These are phyloP conservation scores for Aproaerema taeniolella DNA, from an alignment of 2,888 invertebrate species.

Conservation along the genomic window DNA sequence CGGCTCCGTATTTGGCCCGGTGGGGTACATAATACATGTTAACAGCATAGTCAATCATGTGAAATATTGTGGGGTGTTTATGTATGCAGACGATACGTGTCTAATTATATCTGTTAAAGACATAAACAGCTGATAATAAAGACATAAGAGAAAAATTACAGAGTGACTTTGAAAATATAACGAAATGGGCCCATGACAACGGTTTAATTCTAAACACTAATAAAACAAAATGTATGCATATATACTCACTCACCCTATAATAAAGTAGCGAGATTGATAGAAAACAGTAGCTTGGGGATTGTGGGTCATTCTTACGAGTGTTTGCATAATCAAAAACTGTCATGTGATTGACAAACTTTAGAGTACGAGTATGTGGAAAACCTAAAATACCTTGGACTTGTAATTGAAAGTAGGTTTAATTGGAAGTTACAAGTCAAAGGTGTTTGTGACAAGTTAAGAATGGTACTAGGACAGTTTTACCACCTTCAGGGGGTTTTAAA, in stretches of 20 bases:
- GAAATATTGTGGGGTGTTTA: neutral
- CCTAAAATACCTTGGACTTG: slow-evolving; percentile 10
- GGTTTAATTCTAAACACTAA: slow-evolving; percentile 4
- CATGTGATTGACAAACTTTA: no score
- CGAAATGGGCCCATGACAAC: slow-evolving; percentile 1
- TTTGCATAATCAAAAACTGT: neutral
- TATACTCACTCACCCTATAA: neutral
- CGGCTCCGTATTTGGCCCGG: neutral
- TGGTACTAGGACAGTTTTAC: neutral
- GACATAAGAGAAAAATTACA: neutral
- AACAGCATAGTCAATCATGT: neutral
- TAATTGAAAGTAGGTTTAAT: no score
- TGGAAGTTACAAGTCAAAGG: no score
- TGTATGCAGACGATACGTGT: slow-evolving; percentile 6
- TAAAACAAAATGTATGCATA: slow-evolving; percentile 5
- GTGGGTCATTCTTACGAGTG: slow-evolving; percentile 3
- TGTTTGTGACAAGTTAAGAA: no score
- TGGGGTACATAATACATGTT: slow-evolving; percentile 1
- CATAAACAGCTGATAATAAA: neutral
- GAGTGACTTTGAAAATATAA: neutral
- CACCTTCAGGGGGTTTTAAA: neutral
- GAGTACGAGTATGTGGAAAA: slow-evolving; percentile 4
- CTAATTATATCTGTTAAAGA: neutral
- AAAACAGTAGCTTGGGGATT: neutral
- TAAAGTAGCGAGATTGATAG: neutral